Conservation (phyloP, 2,113 vertebrate genomes). For the Catharus minimus region DNA sequence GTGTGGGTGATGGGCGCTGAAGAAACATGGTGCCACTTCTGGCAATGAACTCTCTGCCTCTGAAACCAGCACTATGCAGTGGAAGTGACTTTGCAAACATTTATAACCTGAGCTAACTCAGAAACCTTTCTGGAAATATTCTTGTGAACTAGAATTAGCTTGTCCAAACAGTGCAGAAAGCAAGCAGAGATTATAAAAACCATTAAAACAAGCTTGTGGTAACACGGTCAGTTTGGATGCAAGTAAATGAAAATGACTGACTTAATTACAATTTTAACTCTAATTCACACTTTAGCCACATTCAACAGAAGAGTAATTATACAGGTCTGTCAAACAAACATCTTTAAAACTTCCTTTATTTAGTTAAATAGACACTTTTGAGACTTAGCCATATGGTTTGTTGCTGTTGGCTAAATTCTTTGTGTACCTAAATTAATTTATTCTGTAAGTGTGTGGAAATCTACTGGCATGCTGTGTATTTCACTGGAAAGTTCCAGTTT, state of each 20-base stretch:
- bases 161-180: neutral
- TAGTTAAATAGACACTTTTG: constrained; percentile 9
- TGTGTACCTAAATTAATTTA: constrained; percentile 19
- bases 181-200: neutral
- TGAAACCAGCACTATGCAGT: neutral
- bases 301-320: neutral
- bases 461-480: neutral
- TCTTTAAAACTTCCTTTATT: constrained; percentile 13
- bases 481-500: constrained; percentile 2
- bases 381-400: neutral
- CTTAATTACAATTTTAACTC: neutral
- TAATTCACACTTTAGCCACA: neutral
- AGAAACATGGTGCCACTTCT: neutral
- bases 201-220: neutral
- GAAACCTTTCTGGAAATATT: neutral
- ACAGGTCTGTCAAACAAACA: neutral
- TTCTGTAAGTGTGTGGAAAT: neutral
- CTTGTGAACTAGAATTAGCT: neutral
- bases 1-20: neutral
- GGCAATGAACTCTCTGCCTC: neutral
- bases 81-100: neutral
- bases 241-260: neutral
- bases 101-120: neutral
- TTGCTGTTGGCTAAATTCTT: constrained; percentile 31
- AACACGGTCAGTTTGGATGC: neutral